phyloP scores from a whole-genome alignment of 2,797 vertebrate species.

The Uromys caudimaculatus region DNA sequence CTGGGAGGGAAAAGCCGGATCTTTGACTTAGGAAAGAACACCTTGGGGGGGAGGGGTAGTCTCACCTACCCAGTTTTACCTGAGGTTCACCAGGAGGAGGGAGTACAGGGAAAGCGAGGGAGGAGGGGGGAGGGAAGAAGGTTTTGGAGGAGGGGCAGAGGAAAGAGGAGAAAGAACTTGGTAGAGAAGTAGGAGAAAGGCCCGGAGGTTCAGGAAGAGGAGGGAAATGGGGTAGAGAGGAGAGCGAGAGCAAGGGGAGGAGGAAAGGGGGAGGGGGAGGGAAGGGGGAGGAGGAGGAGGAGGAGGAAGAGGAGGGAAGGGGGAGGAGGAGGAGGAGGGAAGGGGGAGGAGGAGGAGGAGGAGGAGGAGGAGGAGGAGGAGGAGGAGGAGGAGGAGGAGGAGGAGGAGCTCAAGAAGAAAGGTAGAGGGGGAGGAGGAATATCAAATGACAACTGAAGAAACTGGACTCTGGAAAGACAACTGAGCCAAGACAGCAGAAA shows the following conservation, averaged over 20 bases:
- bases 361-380: accelerated
- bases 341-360: not conserved
- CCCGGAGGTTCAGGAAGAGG: not conserved
- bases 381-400: too few species aligned
- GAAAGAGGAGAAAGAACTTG: not conserved
- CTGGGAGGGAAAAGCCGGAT: accelerated
- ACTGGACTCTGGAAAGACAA: not conserved
- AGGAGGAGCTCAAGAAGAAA: too few species aligned
- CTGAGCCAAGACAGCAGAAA: not conserved
- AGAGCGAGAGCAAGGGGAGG: too few species aligned
- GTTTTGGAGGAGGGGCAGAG: not conserved
- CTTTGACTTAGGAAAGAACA: too few species aligned
- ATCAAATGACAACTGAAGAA: slow-evolving; percentile 39
- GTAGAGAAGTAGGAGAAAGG: not conserved
- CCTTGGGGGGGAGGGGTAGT: not conserved
- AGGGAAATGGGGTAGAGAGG: not conserved
- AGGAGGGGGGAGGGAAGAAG: not conserved
- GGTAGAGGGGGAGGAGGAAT: not conserved
- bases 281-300: too few species aligned
- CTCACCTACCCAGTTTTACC: not conserved
- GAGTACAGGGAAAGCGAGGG: not conserved
- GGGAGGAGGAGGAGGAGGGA: too few species aligned
- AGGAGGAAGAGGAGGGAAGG: too few species aligned
- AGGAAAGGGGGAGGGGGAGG: too few species aligned
- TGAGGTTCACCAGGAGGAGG: too few species aligned